Evolutionary conservation across 2,113 vertebrate species (phyloP).

Genomic region (Otus sunia): DNA sequence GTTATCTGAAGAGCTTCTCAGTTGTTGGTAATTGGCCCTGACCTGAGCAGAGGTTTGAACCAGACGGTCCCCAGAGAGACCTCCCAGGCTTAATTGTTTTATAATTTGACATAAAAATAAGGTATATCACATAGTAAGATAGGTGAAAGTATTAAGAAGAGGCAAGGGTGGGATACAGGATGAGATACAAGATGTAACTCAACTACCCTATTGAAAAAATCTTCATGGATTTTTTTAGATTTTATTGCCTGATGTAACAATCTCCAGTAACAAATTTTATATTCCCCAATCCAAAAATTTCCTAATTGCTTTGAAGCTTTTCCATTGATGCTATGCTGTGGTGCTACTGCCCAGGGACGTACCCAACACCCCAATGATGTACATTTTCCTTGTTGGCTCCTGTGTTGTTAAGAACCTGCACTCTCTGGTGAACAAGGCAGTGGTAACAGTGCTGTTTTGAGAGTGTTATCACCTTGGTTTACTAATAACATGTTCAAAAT

Average conservation of each 20-base stretch:
- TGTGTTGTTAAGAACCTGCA: neutral
- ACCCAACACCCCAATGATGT: fast-evolving
- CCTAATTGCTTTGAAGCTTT: neutral
- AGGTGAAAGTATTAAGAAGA: neutral
- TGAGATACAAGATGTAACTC: neutral
- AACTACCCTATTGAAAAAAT: neutral
- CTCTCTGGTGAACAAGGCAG: neutral
- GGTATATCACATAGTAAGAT: neutral
- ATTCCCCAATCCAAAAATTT: neutral
- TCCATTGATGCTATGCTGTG: neutral
- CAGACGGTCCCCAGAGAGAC: neutral
- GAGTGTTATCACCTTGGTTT: neutral
- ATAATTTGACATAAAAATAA: neutral
- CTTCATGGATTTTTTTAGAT: neutral
- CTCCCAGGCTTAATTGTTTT: neutral
- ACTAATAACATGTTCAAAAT: neutral
- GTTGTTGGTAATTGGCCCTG: neutral
- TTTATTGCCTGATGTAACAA: neutral
- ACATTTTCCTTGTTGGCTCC: neutral
- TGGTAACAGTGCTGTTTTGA: neutral
- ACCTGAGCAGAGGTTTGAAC: neutral
- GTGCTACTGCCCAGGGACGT: neutral
- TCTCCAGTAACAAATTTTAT: neutral
- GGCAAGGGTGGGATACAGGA: neutral
- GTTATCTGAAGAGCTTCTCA: neutral